Conservation (phyloP, 2,113 vertebrate genomes). For the Pteronura brasiliensis region DNA sequence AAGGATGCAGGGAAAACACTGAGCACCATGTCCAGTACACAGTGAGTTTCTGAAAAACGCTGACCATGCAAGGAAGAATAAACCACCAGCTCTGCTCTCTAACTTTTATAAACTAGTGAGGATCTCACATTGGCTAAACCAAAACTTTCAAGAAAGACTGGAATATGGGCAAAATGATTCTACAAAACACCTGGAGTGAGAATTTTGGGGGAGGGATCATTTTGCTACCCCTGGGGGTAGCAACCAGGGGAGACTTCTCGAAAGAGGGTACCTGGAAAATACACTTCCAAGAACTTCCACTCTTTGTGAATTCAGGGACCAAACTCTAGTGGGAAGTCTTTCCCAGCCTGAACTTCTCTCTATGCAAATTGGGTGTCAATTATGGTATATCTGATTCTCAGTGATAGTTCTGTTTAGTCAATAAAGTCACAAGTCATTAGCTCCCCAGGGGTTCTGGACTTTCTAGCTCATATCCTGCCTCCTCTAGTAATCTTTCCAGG, state of each 20-base stretch:
- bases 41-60: not conserved
- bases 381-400: not conserved
- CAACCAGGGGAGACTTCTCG: not conserved
- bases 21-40: rapidly evolving
- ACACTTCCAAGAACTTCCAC: not conserved
- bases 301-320: not conserved
- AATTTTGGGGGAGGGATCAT: not conserved
- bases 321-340: not conserved
- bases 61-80: not conserved
- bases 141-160: not conserved
- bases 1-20: not conserved
- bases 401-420: not conserved
- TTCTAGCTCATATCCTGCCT: not conserved
- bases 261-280: not conserved
- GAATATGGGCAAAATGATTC: not conserved
- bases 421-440: not conserved
- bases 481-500: not conserved
- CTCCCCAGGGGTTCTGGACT: not conserved
- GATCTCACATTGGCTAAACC: not conserved
- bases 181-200: not conserved
- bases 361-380: not conserved
- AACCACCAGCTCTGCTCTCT: not conserved
- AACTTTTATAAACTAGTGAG: not conserved
- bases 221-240: not conserved
- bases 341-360: not conserved